Evolutionary conservation across 1,140 invertebrate genomes (phyloP).

Genomic region (Ceratosolen solmsi): DNA sequence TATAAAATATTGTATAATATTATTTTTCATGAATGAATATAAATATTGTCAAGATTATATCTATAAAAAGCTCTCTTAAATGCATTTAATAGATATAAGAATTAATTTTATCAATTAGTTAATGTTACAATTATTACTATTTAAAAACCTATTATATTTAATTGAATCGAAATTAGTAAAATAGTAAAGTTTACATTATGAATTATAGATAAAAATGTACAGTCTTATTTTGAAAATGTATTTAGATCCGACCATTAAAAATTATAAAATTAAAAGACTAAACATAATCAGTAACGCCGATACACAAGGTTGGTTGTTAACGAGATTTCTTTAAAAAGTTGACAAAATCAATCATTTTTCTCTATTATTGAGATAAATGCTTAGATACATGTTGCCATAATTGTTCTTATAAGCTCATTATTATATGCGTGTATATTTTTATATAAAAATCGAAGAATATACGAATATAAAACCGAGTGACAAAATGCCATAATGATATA

Average conservation of each 20-base stretch:
- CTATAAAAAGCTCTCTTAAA: slow-evolving; percentile 21
- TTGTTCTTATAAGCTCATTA: slow-evolving; percentile 24
- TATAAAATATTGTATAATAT: slow-evolving; percentile 15
- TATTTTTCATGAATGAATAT: background rate
- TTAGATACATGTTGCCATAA: slow-evolving; percentile 47
- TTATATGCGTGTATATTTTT: slow-evolving; percentile 43
- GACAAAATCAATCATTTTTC: slow-evolving; percentile 31
- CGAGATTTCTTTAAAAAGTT: slow-evolving; percentile 25
- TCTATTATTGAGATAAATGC: slow-evolving; percentile 28
- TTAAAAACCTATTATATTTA: slow-evolving; percentile 32
- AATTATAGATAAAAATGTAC: slow-evolving; percentile 2
- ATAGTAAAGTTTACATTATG: background rate
- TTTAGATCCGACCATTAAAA: slow-evolving; percentile 2
- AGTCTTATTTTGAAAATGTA: background rate
- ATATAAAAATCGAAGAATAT: slow-evolving; percentile 37
- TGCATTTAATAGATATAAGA: slow-evolving; percentile 23
- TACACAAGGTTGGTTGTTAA: slow-evolving; percentile 12
- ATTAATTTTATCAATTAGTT: slow-evolving; percentile 32
- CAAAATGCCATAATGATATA: slow-evolving; percentile 6
- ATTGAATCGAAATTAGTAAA: slow-evolving; percentile 7
- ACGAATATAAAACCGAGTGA: background rate
- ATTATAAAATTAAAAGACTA: slow-evolving; percentile 11
- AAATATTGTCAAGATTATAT: slow-evolving; percentile 20
- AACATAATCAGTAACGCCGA: slow-evolving; percentile 22
- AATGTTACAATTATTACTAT: slow-evolving; percentile 31